These are phyloP conservation scores for Sarcophaga variegata DNA, from an alignment of 2,888 invertebrate genomes.

Conservation along the genomic window DNA sequence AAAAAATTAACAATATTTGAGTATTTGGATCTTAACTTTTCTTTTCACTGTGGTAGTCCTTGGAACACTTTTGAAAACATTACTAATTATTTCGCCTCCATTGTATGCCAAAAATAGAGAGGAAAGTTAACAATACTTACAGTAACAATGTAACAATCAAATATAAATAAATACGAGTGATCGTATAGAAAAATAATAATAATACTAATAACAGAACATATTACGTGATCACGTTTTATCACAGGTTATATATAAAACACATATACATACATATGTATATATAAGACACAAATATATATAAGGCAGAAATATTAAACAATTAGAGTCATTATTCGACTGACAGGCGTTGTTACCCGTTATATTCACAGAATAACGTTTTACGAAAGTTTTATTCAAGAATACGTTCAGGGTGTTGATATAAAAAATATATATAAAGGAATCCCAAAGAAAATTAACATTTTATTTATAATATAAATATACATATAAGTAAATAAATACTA, in stretches of 20 bases:
- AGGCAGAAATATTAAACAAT: constrained; percentile 59
- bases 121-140: constrained; percentile 56
- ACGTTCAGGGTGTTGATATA: constrained; percentile 19
- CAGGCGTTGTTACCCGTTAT: constrained; percentile 56
- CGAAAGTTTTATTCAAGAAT: neutral
- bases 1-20: too few species aligned
- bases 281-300: constrained; percentile 37
- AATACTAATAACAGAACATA: neutral
- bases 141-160: constrained; percentile 40
- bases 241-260: constrained; percentile 10
- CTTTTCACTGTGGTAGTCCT: too few species aligned
- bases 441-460: constrained; percentile 52
- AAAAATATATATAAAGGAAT: constrained; percentile 29
- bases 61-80: neutral
- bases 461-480: neutral
- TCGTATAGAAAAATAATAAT: constrained; percentile 42
- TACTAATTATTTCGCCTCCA: constrained; percentile 21
- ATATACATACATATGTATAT: neutral
- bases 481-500: neutral
- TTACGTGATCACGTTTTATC: constrained; percentile 42
- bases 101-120: constrained; percentile 53
- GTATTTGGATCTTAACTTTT: too few species aligned
- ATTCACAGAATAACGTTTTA: constrained; percentile 29
- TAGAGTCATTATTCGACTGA: constrained; percentile 64
- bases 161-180: constrained; percentile 56